Evolutionary conservation across 2,888 invertebrate species (phyloP), one percentile per base, ranked within the genome.

Genomic region (Acanthosoma haemorrhoidale): DNA sequence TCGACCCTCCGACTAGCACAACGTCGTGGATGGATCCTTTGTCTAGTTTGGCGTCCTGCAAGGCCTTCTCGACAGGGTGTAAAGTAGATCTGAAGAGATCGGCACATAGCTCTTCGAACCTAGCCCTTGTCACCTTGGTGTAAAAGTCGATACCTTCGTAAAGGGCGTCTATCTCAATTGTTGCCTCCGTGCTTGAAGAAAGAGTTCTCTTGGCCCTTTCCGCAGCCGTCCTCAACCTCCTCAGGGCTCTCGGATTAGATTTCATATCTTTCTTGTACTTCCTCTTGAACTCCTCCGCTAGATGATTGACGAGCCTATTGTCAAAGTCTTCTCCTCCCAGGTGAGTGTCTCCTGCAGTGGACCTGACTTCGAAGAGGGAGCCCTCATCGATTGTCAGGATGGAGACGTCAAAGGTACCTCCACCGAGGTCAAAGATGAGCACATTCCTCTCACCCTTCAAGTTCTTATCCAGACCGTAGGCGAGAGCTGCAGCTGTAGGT

Each of bases 101-200:
- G 80, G 90, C 87, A 80, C 90, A 90, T 66, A 96, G 79, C 79
- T 96, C 94, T 80, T 97, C 95, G 79, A 96, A 96, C 69, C 94
- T 85, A 8, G 91, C 90, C 75, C 90, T 83, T n/a, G 88, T 85
- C 15, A 91, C 85, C 77, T 87, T 84, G 41, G 89, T 87, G 80
- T 88, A 88, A 72, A 81, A 82, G 76, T 83, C 83, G 38, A 82
- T 74, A 9, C 83, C 83, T 31, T 84, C 83, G 73, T 76, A 79
- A 4, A 84, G 77, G 1, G 83, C 82, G 75, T 83, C 83, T 68
- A 84, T 82, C 76, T 83, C 83, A 32, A 84, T 76, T 15, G 78
- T 79, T 2, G 84, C 84, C 77, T 84, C 83, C 0, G 83, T 82
- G 73, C 82, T 82, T 16, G 82, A 82, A 36, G 82, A 82, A 31